Conservation (phyloP, 2,113 vertebrate species). For the Plecturocebus donacophilus region DNA sequence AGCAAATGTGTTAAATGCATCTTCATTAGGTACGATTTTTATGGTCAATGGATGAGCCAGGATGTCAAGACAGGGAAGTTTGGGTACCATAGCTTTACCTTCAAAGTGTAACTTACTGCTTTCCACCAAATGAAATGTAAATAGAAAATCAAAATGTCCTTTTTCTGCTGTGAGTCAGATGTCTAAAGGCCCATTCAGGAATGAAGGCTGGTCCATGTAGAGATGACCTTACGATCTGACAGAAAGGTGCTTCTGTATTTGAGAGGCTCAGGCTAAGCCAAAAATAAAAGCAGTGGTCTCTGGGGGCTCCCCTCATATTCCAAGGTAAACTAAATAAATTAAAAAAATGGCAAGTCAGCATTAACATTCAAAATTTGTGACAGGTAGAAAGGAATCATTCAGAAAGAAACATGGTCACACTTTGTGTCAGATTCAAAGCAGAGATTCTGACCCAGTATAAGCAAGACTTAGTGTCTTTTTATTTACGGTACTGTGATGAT, state of each 20-base stretch:
- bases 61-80: not conserved
- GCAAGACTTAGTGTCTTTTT: not conserved
- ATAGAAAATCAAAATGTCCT: not conserved
- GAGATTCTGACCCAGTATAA: not conserved
- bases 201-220: not conserved
- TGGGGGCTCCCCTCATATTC: not conserved
- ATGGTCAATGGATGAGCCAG: not conserved
- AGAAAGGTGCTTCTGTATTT: conserved; percentile 46
- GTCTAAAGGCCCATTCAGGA: conserved; percentile 15
- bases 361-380: conserved; percentile 7
- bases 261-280: not conserved
- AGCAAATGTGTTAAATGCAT: not conserved
- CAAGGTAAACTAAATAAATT: conserved; percentile 32
- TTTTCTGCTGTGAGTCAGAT: not conserved
- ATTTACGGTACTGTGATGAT: not conserved
- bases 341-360: conserved; percentile 23
- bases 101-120: not conserved
- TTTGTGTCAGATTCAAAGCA: not conserved
- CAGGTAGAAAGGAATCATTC: conserved; percentile 2
- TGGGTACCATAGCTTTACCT: not conserved
- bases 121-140: conserved; percentile 18
- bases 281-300: conserved; percentile 26
- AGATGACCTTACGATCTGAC: not conserved
- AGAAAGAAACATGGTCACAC: not conserved
- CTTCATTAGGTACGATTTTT: not conserved